phyloP scores from a whole-genome alignment of 2,888 invertebrate species.

The Polydrusus tereticollis region DNA sequence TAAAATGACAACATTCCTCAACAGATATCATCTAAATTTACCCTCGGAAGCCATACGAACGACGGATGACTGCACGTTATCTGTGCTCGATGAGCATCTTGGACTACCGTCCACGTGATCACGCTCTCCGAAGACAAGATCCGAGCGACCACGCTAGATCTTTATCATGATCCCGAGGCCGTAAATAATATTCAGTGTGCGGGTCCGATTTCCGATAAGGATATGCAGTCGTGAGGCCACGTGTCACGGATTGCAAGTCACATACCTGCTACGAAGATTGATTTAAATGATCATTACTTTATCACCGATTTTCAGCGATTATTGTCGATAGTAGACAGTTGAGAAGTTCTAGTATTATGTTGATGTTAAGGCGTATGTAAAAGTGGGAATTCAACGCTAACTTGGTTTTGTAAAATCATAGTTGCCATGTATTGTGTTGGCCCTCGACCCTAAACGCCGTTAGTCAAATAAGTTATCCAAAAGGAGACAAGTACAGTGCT shows the following conservation, averaged over 20 bases:
- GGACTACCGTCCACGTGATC: constrained; percentile 49
- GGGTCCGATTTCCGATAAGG: constrained; percentile 33
- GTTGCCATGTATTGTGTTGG: no score
- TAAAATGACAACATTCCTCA: background rate
- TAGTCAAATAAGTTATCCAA: no score
- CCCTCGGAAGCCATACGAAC: constrained; percentile 37
- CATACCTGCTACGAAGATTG: constrained; percentile 15
- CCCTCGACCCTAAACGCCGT: no score
- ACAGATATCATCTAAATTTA: constrained; percentile 20
- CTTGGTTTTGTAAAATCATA: no score
- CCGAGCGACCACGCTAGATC: constrained; percentile 44
- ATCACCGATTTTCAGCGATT: background rate
- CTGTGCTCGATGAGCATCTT: constrained; percentile 44
- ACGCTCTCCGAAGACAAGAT: constrained; percentile 43
- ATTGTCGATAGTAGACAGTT: background rate
- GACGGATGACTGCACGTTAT: constrained; percentile 39
- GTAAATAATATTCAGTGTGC: constrained; percentile 46
- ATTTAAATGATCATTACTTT: background rate
- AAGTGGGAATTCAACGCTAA: no score
- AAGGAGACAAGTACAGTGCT: no score
- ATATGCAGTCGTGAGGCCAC: constrained; percentile 43
- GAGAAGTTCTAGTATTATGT: no score
- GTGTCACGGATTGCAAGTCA: constrained; percentile 32
- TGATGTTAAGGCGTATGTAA: no score
- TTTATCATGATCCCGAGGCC: constrained; percentile 41